Conservation (phyloP, 2,797 vertebrate species). For the Antrozous pallidus region DNA sequence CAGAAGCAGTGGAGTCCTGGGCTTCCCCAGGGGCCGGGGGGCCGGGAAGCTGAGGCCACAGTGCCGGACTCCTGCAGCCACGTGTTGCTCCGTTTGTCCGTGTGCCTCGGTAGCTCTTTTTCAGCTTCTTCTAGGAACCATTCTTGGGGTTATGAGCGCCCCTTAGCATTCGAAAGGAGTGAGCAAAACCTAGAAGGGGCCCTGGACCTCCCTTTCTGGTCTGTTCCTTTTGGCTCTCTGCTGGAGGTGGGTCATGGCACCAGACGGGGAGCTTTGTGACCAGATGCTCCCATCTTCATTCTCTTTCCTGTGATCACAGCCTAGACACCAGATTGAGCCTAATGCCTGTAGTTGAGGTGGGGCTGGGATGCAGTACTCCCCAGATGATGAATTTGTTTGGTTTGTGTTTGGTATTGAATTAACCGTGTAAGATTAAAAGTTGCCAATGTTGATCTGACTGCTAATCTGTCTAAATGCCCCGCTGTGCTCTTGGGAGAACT, state of each 20-base stretch:
- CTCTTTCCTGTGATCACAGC: not conserved
- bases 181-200: not conserved
- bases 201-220: not conserved
- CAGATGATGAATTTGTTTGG: not conserved
- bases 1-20: not conserved
- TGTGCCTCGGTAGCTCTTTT: not conserved
- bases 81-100: not conserved
- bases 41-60: not conserved
- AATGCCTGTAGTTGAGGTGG: not conserved
- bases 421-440: constrained; percentile 39
- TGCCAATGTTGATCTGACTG: not conserved
- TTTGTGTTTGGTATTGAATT: constrained; percentile 35
- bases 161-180: not conserved
- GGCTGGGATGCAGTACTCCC: not conserved
- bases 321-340: not conserved
- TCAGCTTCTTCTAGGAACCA: not conserved
- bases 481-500: not conserved
- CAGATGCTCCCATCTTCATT: not conserved
- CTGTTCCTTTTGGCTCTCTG: not conserved
- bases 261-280: not conserved
- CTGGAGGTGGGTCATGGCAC: not conserved
- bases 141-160: not conserved
- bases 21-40: not conserved
- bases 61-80: not conserved
- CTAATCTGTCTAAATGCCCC: not conserved